Percentiles rank a stretch among this genome's conserved stretches.
Conservation (phyloP, 2,888 invertebrate species). For the Panopea generosa region DNA sequence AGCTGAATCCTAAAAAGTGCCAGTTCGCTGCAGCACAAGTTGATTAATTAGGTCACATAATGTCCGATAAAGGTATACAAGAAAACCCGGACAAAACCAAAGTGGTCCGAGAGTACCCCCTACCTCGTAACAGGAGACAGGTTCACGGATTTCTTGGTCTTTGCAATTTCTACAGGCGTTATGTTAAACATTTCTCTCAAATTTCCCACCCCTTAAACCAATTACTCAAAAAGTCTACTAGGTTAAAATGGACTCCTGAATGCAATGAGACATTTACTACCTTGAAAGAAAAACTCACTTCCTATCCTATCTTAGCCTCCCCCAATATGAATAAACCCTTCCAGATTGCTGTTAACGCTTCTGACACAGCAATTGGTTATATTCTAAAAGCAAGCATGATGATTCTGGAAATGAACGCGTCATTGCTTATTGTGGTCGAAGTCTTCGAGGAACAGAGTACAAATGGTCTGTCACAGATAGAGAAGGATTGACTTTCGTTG, state of each 20-base stretch:
- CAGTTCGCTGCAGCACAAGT: background rate
- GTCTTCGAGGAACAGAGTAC: conserved; percentile 44
- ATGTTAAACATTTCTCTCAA: conserved; percentile 10
- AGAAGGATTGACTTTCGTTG: conserved; percentile 57
- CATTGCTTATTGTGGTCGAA: conserved; percentile 51
- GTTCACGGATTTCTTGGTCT: background rate
- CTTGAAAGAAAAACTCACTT: background rate
- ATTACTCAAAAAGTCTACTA: background rate
- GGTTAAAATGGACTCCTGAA: background rate
- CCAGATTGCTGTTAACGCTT: conserved; percentile 35
- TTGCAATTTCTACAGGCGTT: conserved; percentile 37
- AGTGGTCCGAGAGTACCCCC: background rate
- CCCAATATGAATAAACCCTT: conserved; percentile 23
- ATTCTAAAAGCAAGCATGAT: conserved; percentile 31
- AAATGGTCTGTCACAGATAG: conserved; percentile 15
- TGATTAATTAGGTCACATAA: background rate
- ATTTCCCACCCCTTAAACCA: background rate
- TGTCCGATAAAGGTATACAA: background rate
- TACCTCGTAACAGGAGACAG: background rate
- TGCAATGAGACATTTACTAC: background rate
- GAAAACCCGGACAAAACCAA: conserved; percentile 1
- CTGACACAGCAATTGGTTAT: conserved; percentile 31
- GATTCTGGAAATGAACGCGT: background rate
- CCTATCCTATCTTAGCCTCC: background rate
- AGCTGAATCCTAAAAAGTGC: conserved; percentile 55